These are phyloP conservation scores for Pseudolycoriella hygida DNA, from an alignment of 2,888 invertebrate genomes.

Conservation along the genomic window DNA sequence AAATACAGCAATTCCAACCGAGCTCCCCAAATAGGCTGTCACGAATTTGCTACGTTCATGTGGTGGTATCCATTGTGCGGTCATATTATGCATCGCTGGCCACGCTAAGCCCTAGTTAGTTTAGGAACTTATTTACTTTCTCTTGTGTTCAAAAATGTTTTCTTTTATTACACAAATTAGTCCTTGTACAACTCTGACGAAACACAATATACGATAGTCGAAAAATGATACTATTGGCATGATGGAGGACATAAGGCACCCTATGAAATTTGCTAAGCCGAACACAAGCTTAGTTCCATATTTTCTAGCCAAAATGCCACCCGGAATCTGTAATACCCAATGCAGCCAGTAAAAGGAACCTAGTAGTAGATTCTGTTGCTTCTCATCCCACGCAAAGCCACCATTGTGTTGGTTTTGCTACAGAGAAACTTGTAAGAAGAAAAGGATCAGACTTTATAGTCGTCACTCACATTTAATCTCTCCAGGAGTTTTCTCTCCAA, in stretches of 20 bases:
- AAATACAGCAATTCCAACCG: constrained; percentile 45
- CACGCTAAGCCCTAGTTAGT: constrained; percentile 40
- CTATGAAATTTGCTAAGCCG: constrained; percentile 44
- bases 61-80: constrained; percentile 67
- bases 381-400: constrained; percentile 43
- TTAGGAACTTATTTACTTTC: not conserved
- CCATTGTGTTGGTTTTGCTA: constrained; percentile 19
- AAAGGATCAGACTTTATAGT: not conserved
- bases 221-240: constrained; percentile 45
- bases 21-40: constrained; percentile 45
- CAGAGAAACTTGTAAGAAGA: not conserved
- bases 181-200: constrained; percentile 47
- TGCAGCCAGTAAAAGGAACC: constrained; percentile 59
- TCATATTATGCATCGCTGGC: constrained; percentile 64
- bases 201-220: constrained; percentile 37
- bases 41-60: constrained; percentile 57
- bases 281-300: constrained; percentile 56
- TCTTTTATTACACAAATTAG: constrained; percentile 39
- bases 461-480: constrained; percentile 6
- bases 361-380: constrained; percentile 41
- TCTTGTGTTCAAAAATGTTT: not conserved
- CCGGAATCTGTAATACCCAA: constrained; percentile 52
- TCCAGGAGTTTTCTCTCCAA: constrained; percentile 8
- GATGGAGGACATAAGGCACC: constrained; percentile 42
- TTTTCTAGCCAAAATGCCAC: constrained; percentile 46